Conservation (phyloP, 2,797 vertebrate species). For the Rhynchotus rufescens region DNA sequence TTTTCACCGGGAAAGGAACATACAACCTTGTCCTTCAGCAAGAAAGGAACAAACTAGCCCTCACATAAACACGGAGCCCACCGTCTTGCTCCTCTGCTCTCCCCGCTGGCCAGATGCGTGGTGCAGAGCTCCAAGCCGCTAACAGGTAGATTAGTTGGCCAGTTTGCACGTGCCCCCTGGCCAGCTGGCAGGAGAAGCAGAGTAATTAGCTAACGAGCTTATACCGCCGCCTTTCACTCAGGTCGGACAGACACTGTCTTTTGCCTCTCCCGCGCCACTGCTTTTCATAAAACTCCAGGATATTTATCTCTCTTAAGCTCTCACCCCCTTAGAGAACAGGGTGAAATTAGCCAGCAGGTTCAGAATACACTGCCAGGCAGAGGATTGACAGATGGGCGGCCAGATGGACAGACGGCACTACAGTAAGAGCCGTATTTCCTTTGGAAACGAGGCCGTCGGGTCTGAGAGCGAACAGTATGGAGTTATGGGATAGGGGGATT, state of each 20-base stretch:
- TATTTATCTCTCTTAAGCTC: slow-evolving; percentile 50
- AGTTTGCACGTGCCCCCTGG: neutral
- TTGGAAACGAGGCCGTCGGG: neutral
- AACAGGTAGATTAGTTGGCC: slow-evolving; percentile 42
- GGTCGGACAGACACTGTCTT: neutral
- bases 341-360: slow-evolving; percentile 50
- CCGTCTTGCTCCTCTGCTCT: neutral
- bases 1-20: neutral
- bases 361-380: slow-evolving; percentile 10
- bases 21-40: neutral
- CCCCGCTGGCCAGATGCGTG: neutral
- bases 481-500: neutral
- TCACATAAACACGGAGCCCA: neutral
- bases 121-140: neutral
- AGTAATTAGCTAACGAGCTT: slow-evolving; percentile 63
- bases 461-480: neutral
- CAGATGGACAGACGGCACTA: slow-evolving; percentile 65
- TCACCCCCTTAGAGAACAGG: slow-evolving; percentile 3
- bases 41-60: neutral
- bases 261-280: neutral
- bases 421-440: slow-evolving; percentile 53
- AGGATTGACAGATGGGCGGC: slow-evolving; percentile 60
- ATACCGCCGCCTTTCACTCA: slow-evolving; percentile 7
- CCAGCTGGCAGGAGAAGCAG: slow-evolving; percentile 33
- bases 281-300: slow-evolving; percentile 33